Evolutionary conservation across 2,113 vertebrate genomes (phyloP), one percentile per base, ranked within the genome.

Genomic region (Nothoprocta perdicaria): DNA sequence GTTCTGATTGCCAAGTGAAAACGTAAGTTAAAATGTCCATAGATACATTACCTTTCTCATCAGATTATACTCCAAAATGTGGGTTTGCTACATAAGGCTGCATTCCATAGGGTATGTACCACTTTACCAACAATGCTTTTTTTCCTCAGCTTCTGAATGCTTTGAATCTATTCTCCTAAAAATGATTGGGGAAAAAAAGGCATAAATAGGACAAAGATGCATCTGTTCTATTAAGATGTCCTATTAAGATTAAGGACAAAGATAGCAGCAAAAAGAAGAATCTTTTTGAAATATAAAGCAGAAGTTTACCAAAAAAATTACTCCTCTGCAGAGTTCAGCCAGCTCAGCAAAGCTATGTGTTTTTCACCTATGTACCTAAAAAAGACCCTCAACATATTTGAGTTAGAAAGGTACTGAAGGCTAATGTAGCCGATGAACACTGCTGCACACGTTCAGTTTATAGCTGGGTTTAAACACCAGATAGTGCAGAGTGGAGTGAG

Each of bases 381-480:
- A 84, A 63, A 58, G 76, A 50, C 11, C 1, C 53, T 55, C 45
- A 12, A 1, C 16, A 0, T 2, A 10, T n/a, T 13, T 9, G 27
- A 38, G n/a, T 22, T 66, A 35, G 11, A 33, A 66, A 38, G 67
- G 4, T 76, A 48, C 2, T 35, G 67, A 43, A 74, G 73, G 55
- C 10, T 23, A 76, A 69, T 12, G 58, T 40, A 0, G 0, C 48
- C 53, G n/a, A 16, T 0, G 35, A 68, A 58, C 48, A 26, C 50
- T 52, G 75, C 67, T 65, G 72, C 26, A 10, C 4, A 4, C 15
- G 5, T 43, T 10, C 16, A 33, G 48, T 19, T 50, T 33, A 38
- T 33, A 73, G 62, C 58, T 5, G 57, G 58, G 40, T 58, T 78
- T 4, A 33, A 61, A 61, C 46, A 75, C 52, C 73, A 84, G 61